phyloP scores from a whole-genome alignment of 2,888 invertebrate species.

The Hirtodrosophila trivittata region DNA sequence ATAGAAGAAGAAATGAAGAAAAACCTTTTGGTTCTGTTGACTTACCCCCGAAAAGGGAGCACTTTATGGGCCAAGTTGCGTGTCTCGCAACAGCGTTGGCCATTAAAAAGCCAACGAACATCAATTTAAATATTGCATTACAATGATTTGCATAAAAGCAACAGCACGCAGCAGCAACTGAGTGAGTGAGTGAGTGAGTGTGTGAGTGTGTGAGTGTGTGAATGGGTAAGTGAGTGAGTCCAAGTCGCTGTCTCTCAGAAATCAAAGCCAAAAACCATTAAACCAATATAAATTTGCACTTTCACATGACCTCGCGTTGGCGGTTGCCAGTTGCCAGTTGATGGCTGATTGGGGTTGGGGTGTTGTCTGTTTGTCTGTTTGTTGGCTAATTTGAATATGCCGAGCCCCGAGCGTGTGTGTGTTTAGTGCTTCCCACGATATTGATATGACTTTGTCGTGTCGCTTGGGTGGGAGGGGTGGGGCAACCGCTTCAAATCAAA shows the following conservation, averaged over 20 bases:
- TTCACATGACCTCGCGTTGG: conserved; percentile 71
- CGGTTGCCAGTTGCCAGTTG: conserved; percentile 6
- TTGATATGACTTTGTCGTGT: conserved; percentile 63
- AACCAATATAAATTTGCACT: conserved; percentile 78
- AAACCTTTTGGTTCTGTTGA: conserved; percentile 22
- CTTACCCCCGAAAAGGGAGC: conserved; percentile 27
- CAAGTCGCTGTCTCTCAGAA: conserved; percentile 47
- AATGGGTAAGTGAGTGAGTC: conserved; percentile 18
- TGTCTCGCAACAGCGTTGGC: conserved; percentile 49
- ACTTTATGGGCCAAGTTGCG: conserved; percentile 53
- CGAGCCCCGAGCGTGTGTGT: conserved; percentile 33
- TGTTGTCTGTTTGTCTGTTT: conserved; percentile 5
- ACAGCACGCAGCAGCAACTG: conserved; percentile 41
- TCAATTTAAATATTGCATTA: conserved; percentile 80
- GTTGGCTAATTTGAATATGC: conserved; percentile 68
- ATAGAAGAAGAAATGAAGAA: not conserved
- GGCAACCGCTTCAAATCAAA: conserved; percentile 33
- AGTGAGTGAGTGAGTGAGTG: conserved; percentile 11
- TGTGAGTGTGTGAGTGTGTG: conserved; percentile 14
- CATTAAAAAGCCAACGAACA: conserved; percentile 74
- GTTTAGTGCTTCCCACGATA: conserved; percentile 71
- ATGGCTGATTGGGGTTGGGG: not conserved
- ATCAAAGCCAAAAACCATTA: conserved; percentile 66
- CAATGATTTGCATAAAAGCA: conserved; percentile 75
- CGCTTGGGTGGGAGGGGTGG: conserved; percentile 15